Percentiles rank a stretch among this genome's conserved stretches.
Evolutionary conservation across 2,888 invertebrate genomes (phyloP).

Genomic region (Therioaphis trifolii): DNA sequence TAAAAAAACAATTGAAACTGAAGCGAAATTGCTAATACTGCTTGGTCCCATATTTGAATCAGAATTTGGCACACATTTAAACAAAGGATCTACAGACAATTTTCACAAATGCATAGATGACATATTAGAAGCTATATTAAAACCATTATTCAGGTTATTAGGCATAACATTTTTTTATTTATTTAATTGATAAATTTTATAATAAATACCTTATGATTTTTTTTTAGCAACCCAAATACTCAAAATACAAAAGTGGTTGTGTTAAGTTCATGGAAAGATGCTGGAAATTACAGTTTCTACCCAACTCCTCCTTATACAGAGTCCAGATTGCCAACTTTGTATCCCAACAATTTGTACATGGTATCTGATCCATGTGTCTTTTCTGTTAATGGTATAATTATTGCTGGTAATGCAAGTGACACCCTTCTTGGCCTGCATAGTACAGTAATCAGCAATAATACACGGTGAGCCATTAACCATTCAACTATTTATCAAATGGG

Average conservation of each 20-base stretch:
- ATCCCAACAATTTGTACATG: slow-evolving; percentile 28
- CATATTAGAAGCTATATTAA: slow-evolving; percentile 36
- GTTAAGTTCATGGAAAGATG: slow-evolving; percentile 54
- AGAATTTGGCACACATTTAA: slow-evolving; percentile 37
- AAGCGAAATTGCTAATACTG: slow-evolving; percentile 24
- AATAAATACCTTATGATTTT: neutral
- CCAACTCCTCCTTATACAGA: slow-evolving; percentile 46
- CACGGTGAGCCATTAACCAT: slow-evolving; percentile 8
- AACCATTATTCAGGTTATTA: slow-evolving; percentile 48
- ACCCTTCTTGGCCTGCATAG: slow-evolving; percentile 32
- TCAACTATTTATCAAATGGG: neutral
- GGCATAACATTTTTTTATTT: no score
- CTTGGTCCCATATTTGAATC: slow-evolving; percentile 45
- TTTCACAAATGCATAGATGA: slow-evolving; percentile 50
- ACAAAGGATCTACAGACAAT: slow-evolving; percentile 23
- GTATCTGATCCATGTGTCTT: slow-evolving; percentile 50
- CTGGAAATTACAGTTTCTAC: slow-evolving; percentile 1
- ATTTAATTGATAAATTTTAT: no score
- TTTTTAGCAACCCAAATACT: slow-evolving; percentile 22
- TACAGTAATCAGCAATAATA: slow-evolving; percentile 35
- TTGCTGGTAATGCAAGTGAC: slow-evolving; percentile 44
- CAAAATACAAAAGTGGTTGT: slow-evolving; percentile 32
- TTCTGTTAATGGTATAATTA: slow-evolving; percentile 11
- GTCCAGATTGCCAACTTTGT: slow-evolving; percentile 18
- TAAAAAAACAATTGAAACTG: slow-evolving; percentile 27